Conservation (phyloP, 2,113 vertebrate species). For the Zosterops lateralis region DNA sequence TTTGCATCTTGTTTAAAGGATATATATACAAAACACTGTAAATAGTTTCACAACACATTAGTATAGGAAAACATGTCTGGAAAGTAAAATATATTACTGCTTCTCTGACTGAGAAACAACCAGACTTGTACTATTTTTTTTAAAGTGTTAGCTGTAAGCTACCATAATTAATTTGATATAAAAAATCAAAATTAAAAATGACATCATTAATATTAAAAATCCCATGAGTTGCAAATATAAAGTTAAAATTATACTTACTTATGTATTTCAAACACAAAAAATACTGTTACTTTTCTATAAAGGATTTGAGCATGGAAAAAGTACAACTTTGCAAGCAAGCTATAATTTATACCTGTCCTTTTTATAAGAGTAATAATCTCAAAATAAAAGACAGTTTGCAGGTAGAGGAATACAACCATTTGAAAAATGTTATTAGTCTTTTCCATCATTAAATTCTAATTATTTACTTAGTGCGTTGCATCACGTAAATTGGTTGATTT, state of each 20-base stretch:
- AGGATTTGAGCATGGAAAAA: not conserved
- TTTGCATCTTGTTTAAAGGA: not conserved
- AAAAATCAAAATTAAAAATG: not conserved
- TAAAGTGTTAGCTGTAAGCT: not conserved
- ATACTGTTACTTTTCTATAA: not conserved
- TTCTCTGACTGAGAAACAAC: not conserved
- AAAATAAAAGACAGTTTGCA: not conserved
- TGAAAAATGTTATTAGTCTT: not conserved
- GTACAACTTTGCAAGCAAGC: not conserved
- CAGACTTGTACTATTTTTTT: not conserved
- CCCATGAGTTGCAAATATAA: not conserved
- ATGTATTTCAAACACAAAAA: not conserved
- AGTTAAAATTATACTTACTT: not conserved
- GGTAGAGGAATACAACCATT: not conserved
- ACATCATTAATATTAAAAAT: not conserved
- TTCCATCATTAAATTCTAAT: not conserved
- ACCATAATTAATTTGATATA: not conserved
- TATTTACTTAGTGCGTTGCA: not conserved
- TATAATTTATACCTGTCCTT: not conserved
- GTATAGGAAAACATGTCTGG: not conserved
- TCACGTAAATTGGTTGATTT: not conserved
- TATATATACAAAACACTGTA: not conserved
- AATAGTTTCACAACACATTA: not conserved
- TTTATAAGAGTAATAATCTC: not conserved
- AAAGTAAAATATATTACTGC: not conserved